A percentile compares a stretch with the other conserved stretches of the same genome.
These are phyloP conservation scores for Platichthys stellatus DNA, from an alignment of 2,113 vertebrate genomes.

Conservation along the genomic window DNA sequence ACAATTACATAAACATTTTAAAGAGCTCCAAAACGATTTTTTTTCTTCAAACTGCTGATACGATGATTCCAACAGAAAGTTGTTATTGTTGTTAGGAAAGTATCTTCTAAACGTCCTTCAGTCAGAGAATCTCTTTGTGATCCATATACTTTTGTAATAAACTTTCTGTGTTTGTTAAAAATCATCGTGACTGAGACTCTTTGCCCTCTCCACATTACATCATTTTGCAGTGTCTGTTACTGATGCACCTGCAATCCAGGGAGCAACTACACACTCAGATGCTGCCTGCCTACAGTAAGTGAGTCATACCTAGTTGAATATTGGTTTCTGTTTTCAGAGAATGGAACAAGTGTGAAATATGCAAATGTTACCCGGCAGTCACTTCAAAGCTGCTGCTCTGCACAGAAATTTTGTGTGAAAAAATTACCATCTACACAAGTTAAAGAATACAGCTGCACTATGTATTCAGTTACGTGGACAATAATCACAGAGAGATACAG, in stretches of 20 bases:
- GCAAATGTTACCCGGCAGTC: neutral
- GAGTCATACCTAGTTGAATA: slow-evolving; percentile 53
- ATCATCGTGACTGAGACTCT: slow-evolving; percentile 26
- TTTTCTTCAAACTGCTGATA: neutral
- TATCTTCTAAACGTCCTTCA: neutral
- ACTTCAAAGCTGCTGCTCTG: neutral
- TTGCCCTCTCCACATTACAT: neutral
- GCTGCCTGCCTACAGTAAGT: slow-evolving; percentile 52
- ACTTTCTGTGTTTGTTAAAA: slow-evolving; percentile 5
- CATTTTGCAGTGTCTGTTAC: slow-evolving; percentile 7
- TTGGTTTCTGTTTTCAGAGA: slow-evolving; percentile 10
- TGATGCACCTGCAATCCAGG: neutral
- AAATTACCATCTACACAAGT: neutral
- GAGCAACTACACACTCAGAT: slow-evolving; percentile 3
- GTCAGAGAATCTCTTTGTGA: neutral
- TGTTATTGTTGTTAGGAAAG: neutral
- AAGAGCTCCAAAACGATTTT: neutral
- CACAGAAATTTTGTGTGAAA: neutral
- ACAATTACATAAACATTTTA: neutral
- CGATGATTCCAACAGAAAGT: neutral
- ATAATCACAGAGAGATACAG: neutral
- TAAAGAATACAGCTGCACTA: too few relatives aligned
- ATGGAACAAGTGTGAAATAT: neutral
- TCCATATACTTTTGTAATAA: neutral
- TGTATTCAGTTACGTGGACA: too few relatives aligned